A percentile compares a stretch with the other conserved stretches of the same genome.
phyloP scores from a whole-genome alignment of 1,140 invertebrate genomes.

The Gonatopus flavifemur region DNA sequence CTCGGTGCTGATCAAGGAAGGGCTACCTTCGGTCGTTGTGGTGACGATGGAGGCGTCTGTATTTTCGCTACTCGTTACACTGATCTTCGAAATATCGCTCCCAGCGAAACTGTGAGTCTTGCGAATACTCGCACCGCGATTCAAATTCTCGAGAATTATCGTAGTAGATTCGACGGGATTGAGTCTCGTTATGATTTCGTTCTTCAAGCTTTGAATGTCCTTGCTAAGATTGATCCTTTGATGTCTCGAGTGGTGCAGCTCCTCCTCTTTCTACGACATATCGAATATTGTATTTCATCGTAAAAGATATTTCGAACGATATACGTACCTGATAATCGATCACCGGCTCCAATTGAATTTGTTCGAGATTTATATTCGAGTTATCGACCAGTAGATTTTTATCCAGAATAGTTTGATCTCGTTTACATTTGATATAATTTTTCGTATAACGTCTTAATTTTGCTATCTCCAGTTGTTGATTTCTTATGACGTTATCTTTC shows the following conservation, averaged over 20 bases:
- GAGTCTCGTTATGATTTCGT: conserved; percentile 47
- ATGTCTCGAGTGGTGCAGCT: conserved; percentile 9
- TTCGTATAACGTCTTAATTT: conserved; percentile 66
- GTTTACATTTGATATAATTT: conserved; percentile 57
- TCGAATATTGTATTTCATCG: too few species aligned
- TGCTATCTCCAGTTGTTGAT: conserved; percentile 70
- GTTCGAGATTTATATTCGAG: too few species aligned
- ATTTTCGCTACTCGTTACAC: conserved; percentile 51
- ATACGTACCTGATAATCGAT: too few species aligned
- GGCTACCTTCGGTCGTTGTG: conserved; percentile 49
- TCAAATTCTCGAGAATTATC: conserved; percentile 19
- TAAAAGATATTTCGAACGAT: too few species aligned
- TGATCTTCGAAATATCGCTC: conserved; percentile 54
- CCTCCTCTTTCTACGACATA: too few species aligned
- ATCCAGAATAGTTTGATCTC: conserved; percentile 27
- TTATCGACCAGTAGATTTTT: conserved; percentile 1
- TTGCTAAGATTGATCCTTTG: conserved; percentile 35
- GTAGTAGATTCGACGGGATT: conserved; percentile 25
- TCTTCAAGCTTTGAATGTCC: conserved; percentile 47
- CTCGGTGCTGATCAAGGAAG: conserved; percentile 52
- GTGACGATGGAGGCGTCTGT: conserved; percentile 49
- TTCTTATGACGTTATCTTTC: conserved; percentile 70
- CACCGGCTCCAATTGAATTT: too few species aligned
- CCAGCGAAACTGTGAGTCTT: conserved; percentile 54
- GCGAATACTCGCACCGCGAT: conserved; percentile 34